Percentiles rank a stretch among this genome's conserved stretches.
Conservation (phyloP, 1,140 invertebrate genomes). For the Drosophila repleta region DNA sequence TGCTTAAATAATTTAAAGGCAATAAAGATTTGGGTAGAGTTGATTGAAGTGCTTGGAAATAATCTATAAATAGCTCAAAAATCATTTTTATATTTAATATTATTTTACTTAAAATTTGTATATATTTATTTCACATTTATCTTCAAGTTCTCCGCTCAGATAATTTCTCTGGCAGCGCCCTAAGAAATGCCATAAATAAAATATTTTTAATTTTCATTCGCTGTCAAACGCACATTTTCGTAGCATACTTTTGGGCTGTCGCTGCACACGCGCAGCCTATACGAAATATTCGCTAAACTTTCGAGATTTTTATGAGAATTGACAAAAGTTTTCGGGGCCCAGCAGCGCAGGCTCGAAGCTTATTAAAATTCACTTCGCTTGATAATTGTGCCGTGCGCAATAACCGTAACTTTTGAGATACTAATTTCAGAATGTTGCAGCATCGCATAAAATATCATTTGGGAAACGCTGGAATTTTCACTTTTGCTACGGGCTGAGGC, state of each 20-base stretch:
- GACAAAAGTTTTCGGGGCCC: conserved; percentile 20
- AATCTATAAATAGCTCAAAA: too few species aligned
- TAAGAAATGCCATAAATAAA: conserved; percentile 40
- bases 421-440: conserved; percentile 82
- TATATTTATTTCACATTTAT: too few species aligned
- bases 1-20: too few species aligned
- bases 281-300: not conserved
- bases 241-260: conserved; percentile 41
- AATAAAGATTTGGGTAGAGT: too few species aligned
- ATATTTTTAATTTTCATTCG: conserved; percentile 37
- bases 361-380: conserved; percentile 75
- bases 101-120: too few species aligned
- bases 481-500: not conserved
- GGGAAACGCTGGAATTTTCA: conserved; percentile 34
- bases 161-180: conserved; percentile 7
- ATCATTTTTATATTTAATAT: too few species aligned
- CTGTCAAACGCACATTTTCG: conserved; percentile 43
- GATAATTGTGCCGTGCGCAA: conserved; percentile 48
- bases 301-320: conserved; percentile 27
- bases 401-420: conserved; percentile 75
- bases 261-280: not conserved
- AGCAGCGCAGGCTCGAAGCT: conserved; percentile 1
- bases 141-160: too few species aligned
- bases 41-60: too few species aligned
- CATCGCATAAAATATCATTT: conserved; percentile 62